Conservation (phyloP, 2,888 invertebrate genomes). For the Lagria hirta region DNA sequence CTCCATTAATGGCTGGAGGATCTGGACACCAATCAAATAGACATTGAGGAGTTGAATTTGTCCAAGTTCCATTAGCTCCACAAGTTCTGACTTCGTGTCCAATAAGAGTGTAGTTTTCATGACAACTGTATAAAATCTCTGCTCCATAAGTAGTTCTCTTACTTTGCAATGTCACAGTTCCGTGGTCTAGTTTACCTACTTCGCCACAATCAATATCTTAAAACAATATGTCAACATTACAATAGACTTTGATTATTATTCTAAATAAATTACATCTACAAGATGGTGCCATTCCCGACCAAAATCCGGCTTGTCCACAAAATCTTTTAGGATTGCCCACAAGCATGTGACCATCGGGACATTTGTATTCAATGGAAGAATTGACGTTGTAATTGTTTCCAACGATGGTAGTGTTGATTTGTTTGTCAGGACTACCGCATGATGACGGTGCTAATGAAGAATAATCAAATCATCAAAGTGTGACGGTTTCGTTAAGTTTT, state of each 20-base stretch:
- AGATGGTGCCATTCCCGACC: slow-evolving; percentile 78
- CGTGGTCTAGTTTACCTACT: slow-evolving; percentile 70
- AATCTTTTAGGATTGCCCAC: slow-evolving; percentile 68
- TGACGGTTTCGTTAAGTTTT: no score
- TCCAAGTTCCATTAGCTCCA: slow-evolving; percentile 74
- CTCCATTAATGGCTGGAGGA: slow-evolving; percentile 76
- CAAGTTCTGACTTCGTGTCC: slow-evolving; percentile 74
- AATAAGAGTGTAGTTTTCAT: slow-evolving; percentile 81
- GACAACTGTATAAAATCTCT: slow-evolving; percentile 73
- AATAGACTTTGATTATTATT: no score
- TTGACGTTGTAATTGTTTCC: slow-evolving; percentile 73
- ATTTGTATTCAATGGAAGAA: slow-evolving; percentile 70
- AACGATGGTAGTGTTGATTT: slow-evolving; percentile 77
- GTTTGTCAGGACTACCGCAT: slow-evolving; percentile 86
- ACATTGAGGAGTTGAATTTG: slow-evolving; percentile 76
- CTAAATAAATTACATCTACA: slow-evolving; percentile 87
- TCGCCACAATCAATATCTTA: slow-evolving; percentile 83
- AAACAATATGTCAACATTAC: no score
- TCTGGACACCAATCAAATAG: slow-evolving; percentile 87
- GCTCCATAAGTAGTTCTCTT: slow-evolving; percentile 79
- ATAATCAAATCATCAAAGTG: no score
- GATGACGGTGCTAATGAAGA: slow-evolving; percentile 76
- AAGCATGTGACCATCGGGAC: slow-evolving; percentile 81
- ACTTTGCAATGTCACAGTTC: slow-evolving; percentile 67
- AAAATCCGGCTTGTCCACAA: slow-evolving; percentile 76